phyloP scores from a whole-genome alignment of 1,140 invertebrate genomes.

The Dendroctonus valens region DNA sequence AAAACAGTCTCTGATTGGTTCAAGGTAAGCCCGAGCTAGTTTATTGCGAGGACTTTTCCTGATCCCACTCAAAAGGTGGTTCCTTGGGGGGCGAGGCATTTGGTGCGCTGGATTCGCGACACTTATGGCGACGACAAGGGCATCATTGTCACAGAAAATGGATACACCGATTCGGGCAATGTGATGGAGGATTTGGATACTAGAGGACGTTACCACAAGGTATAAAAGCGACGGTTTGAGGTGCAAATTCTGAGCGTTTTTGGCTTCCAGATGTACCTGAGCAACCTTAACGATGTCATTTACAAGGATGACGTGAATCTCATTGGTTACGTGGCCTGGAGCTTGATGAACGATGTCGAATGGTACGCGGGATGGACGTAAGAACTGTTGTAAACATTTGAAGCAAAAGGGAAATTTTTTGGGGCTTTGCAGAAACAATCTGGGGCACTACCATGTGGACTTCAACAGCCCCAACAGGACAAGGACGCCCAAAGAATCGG shows the following conservation, averaged over 20 bases:
- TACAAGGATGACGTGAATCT: constrained; percentile 62
- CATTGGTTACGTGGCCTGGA: constrained; percentile 69
- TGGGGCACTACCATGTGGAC: too few relatives aligned
- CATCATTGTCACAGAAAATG: constrained; percentile 41
- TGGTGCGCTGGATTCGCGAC: constrained; percentile 62
- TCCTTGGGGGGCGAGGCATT: constrained; percentile 57
- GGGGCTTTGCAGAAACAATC: too few relatives aligned
- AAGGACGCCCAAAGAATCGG: too few relatives aligned
- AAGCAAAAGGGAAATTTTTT: too few relatives aligned
- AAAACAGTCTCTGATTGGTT: constrained; percentile 20
- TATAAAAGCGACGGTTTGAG: neutral
- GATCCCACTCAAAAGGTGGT: constrained; percentile 47
- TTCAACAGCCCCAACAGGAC: too few relatives aligned
- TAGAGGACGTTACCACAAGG: constrained; percentile 36
- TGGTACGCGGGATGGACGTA: constrained; percentile 66
- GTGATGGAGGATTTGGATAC: constrained; percentile 28
- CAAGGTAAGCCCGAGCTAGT: constrained; percentile 1
- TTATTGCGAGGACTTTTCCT: neutral
- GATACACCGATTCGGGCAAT: constrained; percentile 34
- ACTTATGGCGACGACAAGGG: constrained; percentile 58
- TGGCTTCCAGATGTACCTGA: constrained; percentile 54
- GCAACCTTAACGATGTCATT: constrained; percentile 64
- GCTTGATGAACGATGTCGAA: constrained; percentile 77
- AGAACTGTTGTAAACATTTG: constrained; percentile 38
- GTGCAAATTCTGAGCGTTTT: neutral